These are phyloP conservation scores for Zophobas morio DNA, from an alignment of 1,140 invertebrate species.

Conservation along the genomic window DNA sequence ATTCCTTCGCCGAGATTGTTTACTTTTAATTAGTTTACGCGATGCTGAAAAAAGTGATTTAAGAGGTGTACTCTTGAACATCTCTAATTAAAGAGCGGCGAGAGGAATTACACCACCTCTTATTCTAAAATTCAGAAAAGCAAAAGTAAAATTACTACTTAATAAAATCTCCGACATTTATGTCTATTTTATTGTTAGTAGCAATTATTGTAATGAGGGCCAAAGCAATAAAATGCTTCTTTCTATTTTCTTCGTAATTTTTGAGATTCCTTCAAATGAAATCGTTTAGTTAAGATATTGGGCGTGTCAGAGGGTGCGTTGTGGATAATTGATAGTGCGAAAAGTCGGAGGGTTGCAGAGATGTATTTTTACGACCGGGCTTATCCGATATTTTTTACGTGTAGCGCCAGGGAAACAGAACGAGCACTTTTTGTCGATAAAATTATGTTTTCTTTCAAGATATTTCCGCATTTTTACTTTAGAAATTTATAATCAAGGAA, in stretches of 20 bases:
- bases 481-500: slow-evolving; percentile 18
- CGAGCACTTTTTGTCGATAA: slow-evolving; percentile 39
- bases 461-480: slow-evolving; percentile 30
- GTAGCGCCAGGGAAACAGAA: slow-evolving; percentile 14
- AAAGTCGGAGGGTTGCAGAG: slow-evolving; percentile 17
- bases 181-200: not conserved
- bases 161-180: not conserved
- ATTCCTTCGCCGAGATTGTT: slow-evolving; percentile 9
- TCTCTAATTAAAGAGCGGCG: slow-evolving; percentile 12
- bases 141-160: not conserved
- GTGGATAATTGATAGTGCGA: slow-evolving; percentile 38
- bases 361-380: slow-evolving; percentile 27
- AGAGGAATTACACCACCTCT: not conserved
- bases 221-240: not conserved
- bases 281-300: slow-evolving; percentile 9
- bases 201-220: not conserved
- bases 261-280: not conserved
- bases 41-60: not conserved
- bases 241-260: not conserved
- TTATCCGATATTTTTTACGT: slow-evolving; percentile 31
- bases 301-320: slow-evolving; percentile 17
- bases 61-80: not conserved
- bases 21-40: slow-evolving; percentile 36
- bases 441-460: slow-evolving; percentile 31
- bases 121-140: not conserved